Percentiles rank a stretch among this genome's conserved stretches.
Evolutionary conservation across 2,888 invertebrate species (phyloP).

Genomic region (Branchellion lobata): DNA sequence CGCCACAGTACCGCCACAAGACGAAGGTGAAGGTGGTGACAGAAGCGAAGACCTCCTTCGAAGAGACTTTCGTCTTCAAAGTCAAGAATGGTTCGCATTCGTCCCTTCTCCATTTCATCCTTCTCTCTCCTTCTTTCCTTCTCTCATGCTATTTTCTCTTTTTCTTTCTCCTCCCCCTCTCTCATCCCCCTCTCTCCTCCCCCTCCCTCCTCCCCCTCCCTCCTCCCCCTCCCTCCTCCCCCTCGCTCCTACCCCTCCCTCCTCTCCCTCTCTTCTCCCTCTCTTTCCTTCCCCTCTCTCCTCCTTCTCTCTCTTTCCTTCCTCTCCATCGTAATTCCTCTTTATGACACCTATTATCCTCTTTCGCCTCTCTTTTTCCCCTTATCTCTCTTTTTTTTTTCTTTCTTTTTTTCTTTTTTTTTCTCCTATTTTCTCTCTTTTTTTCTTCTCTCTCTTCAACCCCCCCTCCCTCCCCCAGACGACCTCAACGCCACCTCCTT

Average conservation of each 20-base stretch:
- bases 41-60: conserved; percentile 85
- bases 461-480: conserved; percentile 65
- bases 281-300: conserved; percentile 14
- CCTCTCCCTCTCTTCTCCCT: neutral
- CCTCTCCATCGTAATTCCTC: conserved; percentile 20
- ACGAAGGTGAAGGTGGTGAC: conserved; percentile 86
- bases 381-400: conserved; percentile 7
- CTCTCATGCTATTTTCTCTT: no score
- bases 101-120: neutral
- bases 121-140: neutral
- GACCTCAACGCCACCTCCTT: conserved; percentile 89
- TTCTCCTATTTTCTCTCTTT: conserved; percentile 17
- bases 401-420: conserved; percentile 2
- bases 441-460: neutral
- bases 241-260: neutral
- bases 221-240: conserved; percentile 2
- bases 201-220: neutral
- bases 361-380: neutral
- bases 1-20: conserved; percentile 72
- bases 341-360: neutral
- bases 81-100: conserved; percentile 75
- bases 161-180: neutral
- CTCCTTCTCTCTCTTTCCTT: conserved; percentile 24
- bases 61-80: conserved; percentile 87
- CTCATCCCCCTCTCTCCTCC: neutral